A percentile compares a stretch with the other conserved stretches of the same genome.
These are phyloP conservation scores for Strigops habroptila DNA, from an alignment of 2,113 vertebrate genomes.

Conservation along the genomic window DNA sequence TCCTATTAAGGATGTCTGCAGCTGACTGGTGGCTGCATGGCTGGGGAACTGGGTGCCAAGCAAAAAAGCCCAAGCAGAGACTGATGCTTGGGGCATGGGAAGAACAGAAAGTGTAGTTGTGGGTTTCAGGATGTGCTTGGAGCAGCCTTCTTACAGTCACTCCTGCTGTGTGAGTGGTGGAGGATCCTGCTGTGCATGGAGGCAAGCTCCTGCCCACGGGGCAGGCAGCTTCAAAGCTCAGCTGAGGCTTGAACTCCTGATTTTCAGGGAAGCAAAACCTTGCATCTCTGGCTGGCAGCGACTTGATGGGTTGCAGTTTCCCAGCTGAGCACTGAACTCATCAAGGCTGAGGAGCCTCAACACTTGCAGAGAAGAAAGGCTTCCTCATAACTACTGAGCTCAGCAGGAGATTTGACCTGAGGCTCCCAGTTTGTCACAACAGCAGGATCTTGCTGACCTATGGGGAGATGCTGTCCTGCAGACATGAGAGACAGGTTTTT, in stretches of 20 bases:
- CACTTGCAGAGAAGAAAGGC: background rate
- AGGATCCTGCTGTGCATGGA: background rate
- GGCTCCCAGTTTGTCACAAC: background rate
- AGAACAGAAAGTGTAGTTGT: background rate
- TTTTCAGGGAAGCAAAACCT: background rate
- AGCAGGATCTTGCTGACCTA: background rate
- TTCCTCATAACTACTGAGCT: background rate
- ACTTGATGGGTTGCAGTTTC: background rate
- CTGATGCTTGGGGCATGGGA: background rate
- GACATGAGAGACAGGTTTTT: background rate
- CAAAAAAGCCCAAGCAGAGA: background rate
- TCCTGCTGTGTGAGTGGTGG: background rate
- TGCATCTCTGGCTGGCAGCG: background rate
- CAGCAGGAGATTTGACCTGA: background rate
- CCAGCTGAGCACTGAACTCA: background rate
- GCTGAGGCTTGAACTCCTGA: background rate
- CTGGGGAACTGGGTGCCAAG: background rate
- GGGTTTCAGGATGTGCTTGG: background rate
- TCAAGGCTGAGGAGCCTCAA: background rate
- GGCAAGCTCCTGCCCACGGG: background rate
- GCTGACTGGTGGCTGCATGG: background rate
- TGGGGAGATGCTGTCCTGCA: background rate
- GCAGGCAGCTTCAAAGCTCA: background rate
- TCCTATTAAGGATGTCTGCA: background rate
- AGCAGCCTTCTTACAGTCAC: rapidly evolving